These are phyloP conservation scores for Pseudorasbora parva DNA, from an alignment of 2,113 vertebrate species.

Conservation along the genomic window DNA sequence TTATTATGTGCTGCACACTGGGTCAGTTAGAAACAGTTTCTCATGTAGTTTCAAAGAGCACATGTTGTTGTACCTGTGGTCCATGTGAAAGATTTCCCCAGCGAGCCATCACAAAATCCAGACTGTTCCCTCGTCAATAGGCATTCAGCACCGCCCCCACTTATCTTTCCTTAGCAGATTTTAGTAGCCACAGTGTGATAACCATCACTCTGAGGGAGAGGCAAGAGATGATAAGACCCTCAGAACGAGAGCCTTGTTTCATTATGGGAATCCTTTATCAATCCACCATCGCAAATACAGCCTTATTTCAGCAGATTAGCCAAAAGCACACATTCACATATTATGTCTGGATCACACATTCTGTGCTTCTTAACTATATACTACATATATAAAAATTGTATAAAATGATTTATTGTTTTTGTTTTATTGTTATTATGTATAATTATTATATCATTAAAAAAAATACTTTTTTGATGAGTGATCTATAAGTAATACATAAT, in stretches of 20 bases:
- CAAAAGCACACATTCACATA: slow-evolving; percentile 17
- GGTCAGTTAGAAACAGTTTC: background rate
- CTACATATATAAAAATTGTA: no score
- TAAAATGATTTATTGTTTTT: no score
- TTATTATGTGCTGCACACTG: slow-evolving; percentile 2
- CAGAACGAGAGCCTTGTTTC: slow-evolving; percentile 42
- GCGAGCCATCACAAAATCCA: slow-evolving; percentile 40
- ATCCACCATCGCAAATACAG: slow-evolving; percentile 35
- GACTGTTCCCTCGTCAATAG: slow-evolving; percentile 49
- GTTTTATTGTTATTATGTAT: no score
- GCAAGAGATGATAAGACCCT: slow-evolving; percentile 48
- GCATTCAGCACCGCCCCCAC: slow-evolving; percentile 53
- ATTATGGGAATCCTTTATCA: slow-evolving; percentile 50
- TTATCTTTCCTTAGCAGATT: slow-evolving; percentile 78
- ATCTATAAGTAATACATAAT: no score
- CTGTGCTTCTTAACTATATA: background rate
- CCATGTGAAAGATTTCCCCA: slow-evolving; percentile 41
- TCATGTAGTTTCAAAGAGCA: background rate
- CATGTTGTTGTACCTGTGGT: slow-evolving; percentile 1
- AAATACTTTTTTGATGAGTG: no score
- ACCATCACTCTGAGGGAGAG: slow-evolving; percentile 42
- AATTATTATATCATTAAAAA: no score
- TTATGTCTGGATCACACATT: slow-evolving; percentile 4
- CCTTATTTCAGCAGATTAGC: slow-evolving; percentile 39
- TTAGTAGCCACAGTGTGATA: slow-evolving; percentile 56